Evolutionary conservation across 2,797 vertebrate genomes (phyloP), one percentile per base, ranked within the genome.

Genomic region (Sebastes kiyomatsui): DNA sequence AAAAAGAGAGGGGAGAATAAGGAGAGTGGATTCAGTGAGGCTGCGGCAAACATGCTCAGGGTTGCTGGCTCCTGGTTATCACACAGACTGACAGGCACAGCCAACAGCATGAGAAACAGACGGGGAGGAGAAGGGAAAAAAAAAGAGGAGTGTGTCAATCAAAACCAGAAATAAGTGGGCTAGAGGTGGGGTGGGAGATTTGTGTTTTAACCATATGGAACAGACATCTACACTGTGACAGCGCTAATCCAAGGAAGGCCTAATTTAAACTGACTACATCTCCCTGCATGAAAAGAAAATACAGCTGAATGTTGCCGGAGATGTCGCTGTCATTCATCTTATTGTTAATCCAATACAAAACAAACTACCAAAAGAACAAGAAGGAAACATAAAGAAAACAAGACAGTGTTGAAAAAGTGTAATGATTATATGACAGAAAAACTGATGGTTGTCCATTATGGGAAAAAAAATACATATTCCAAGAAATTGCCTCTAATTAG

Each of bases 51-150:
- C 92, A 93, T 92, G 92, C 85, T 93, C 82, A 78, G 90, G 88
- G 91, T 92, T 90, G 90, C 91, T 90, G 91, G 93, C 90, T 93
- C 87, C 92, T 92, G 91, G 90, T 93, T 87, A 94, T 90, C 91
- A 95, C 94, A 95, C 93, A 94, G 92, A 94, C 92, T 93, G 93
- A 95, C 94, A 96, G 91, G 91, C 92, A 94, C 93, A 93, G 90
- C 93, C 91, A 95, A 94, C 94, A 95, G 92, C 92, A 93, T 94
- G 90, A 93, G 88, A 92, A 95, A 93, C 93, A 95, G 92, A 93
- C 90, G 90, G 90, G 86, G 82, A 88, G 79, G 74, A 80, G 72
- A 35, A 33, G 25, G 70, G 0, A 1, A 4, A 22, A 83, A 77
- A 77, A 83, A 87, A 80, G 55, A 88, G 74, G 83, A 89, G 85